Evolutionary conservation across 2,113 vertebrate species (phyloP).

Genomic region (Sylvietta virens): DNA sequence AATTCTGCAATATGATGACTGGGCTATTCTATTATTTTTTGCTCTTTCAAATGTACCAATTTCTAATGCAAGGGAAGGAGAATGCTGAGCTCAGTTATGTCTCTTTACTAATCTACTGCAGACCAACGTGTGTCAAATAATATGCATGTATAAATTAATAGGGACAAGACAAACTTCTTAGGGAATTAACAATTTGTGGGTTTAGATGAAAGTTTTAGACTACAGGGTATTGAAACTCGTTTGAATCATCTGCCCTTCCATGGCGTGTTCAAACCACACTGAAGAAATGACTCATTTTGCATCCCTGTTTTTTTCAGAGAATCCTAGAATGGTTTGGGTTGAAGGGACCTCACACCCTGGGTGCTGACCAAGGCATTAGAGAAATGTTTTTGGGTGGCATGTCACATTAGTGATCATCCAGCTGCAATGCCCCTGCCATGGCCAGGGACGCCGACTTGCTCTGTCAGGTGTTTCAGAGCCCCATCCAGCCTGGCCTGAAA

Average conservation of each 20-base stretch:
- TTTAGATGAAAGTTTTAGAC: not conserved
- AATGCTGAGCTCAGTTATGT: not conserved
- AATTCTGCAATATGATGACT: not conserved
- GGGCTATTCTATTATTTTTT: not conserved
- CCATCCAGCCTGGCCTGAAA: not conserved
- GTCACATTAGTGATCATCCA: too few species aligned
- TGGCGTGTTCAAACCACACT: not conserved
- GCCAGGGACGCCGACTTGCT: not conserved
- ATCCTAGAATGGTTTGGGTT: not conserved
- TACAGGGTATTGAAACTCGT: not conserved
- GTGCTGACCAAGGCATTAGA: too few species aligned
- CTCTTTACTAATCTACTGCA: not conserved
- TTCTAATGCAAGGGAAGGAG: not conserved
- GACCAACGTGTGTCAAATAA: not conserved
- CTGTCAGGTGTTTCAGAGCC: not conserved
- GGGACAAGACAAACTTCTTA: not conserved
- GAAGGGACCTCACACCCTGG: not conserved
- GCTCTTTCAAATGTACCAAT: not conserved
- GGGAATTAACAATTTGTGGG: not conserved
- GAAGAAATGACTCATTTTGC: not conserved
- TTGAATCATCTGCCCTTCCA: not conserved
- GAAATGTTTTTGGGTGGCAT: too few species aligned
- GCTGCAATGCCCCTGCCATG: fast-evolving
- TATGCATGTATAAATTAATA: not conserved
- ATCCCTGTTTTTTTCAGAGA: not conserved